Base-by-base conservation (phyloP, 1,140 invertebrate genomes). In the Macrotrachela quadricornifera region DNA sequence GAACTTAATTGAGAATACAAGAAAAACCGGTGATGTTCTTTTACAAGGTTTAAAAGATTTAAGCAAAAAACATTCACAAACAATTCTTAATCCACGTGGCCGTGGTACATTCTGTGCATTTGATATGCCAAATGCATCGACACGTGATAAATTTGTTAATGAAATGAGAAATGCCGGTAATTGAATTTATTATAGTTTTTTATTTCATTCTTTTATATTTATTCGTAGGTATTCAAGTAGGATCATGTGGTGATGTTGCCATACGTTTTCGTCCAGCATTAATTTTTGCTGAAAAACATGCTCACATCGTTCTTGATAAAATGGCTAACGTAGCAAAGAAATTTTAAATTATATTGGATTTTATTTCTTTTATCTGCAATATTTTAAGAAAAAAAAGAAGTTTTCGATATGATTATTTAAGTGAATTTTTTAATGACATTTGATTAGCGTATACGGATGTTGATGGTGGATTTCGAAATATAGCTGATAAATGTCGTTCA, bases 81-180 rank as follows among this genome's bases (percentile, higher is more conserved):
- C 81, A 14, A 69, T 95, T 0, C 78, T 79, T 63, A 84, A 83
- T 10, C 77, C 79, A 1, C 75, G 92, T 57, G 92, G 91, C 15
- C 74, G 80, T 41, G 92, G 92, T 41, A 91, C 87, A 13, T 91
- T 91, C 64, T 77, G 85, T 60, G 80, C 91, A 0, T 77, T 92
- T 48, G 81, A 88, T 63, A 80, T 80, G 36, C 57, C 70, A 1
- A 74, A 75, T 49, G 56, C 75, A 0, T 71, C 77, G 64, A 64
- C 78, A 4, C 73, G 90, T 57, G 87, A 94, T 68, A 76, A 79
- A 54, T 76, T 87, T 46, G 71, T 92, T 15, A 71, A 68, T n/a
- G 74, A 74, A 57, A 65, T 94, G 39, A 79, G 80, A 61, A 63
- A 74, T 46, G 80, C 81, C 73, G 88, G 87, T 82, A 59, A 55